Conservation (phyloP, 2,113 vertebrate genomes). For the Dinomys branickii region DNA sequence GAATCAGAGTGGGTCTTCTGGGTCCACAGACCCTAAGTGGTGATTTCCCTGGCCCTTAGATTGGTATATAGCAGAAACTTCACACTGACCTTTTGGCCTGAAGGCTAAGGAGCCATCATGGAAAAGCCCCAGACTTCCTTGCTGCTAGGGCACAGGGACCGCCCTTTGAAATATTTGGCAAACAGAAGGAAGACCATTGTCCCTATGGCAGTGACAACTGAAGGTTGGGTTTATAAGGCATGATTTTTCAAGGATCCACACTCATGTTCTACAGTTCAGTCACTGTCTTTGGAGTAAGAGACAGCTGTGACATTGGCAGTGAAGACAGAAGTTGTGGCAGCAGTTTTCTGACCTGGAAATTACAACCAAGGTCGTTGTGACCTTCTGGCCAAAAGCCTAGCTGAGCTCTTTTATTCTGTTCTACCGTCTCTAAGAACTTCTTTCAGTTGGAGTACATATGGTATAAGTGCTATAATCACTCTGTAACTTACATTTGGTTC, state of each 20-base stretch:
- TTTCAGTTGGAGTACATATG: background rate
- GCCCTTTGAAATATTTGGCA: background rate
- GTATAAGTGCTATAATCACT: background rate
- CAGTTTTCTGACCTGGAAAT: background rate
- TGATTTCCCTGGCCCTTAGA: background rate
- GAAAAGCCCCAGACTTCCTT: background rate
- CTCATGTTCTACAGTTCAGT: background rate
- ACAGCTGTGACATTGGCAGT: background rate
- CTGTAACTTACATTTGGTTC: background rate
- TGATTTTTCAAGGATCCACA: background rate
- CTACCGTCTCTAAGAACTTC: background rate
- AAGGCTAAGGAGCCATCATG: background rate
- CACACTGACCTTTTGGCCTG: background rate
- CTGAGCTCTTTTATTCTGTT: background rate
- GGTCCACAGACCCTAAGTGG: background rate
- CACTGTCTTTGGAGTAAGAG: background rate
- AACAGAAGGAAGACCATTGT: background rate
- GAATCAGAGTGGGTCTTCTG: background rate
- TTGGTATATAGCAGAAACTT: background rate
- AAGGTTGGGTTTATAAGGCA: background rate
- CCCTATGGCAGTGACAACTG: background rate
- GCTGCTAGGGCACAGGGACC: background rate
- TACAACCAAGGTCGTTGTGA: background rate
- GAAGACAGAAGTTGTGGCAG: background rate
- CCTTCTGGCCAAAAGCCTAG: background rate